Evolutionary conservation across 2,113 vertebrate species (phyloP).

Genomic region (Rallus limicola): DNA sequence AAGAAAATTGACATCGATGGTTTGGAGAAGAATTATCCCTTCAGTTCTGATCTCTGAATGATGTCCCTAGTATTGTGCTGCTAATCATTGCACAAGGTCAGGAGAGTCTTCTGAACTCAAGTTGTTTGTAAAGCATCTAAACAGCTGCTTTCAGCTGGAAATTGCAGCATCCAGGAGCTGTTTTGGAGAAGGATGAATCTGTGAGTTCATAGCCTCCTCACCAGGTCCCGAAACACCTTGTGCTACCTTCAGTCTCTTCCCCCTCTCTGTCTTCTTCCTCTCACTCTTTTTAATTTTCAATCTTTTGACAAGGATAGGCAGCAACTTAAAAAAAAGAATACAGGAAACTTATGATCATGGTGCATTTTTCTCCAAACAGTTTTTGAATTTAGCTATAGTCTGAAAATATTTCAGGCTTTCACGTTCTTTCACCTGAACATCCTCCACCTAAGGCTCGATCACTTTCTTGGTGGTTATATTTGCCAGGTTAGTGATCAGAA

Average conservation of each 20-base stretch:
- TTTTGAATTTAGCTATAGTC: neutral
- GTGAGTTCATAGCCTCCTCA: neutral
- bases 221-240: neutral
- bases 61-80: neutral
- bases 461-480: neutral
- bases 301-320: neutral
- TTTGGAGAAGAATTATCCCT: neutral
- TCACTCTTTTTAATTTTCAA: neutral
- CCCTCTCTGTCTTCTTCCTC: neutral
- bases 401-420: neutral
- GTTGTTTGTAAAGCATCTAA: slow-evolving; percentile 29
- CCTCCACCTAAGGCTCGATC: neutral
- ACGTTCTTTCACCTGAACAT: neutral
- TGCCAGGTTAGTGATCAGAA: neutral
- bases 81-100: neutral
- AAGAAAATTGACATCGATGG: neutral
- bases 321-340: neutral
- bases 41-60: neutral
- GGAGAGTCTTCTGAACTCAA: slow-evolving; percentile 16
- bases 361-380: neutral
- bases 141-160: neutral
- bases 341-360: neutral
- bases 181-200: neutral
- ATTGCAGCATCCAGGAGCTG: slow-evolving; percentile 8
- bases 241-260: neutral